Evolutionary conservation across 2,888 invertebrate genomes (phyloP).

Genomic region (Metacarcinus magister): DNA sequence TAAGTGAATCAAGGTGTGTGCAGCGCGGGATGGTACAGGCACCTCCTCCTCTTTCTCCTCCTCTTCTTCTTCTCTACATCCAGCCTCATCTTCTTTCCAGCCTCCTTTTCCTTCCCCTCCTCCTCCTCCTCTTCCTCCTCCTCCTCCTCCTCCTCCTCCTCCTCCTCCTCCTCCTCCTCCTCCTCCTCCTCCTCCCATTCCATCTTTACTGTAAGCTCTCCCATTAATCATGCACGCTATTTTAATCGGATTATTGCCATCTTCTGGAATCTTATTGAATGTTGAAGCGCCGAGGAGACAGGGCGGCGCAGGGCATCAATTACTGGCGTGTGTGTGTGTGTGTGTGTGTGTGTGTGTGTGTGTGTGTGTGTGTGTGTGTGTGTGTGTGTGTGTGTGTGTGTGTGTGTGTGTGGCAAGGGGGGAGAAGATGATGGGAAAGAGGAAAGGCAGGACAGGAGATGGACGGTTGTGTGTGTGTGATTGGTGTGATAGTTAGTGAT

Average conservation of each 20-base stretch:
- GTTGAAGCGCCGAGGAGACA: not conserved
- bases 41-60: not conserved
- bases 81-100: not conserved
- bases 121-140: slow-evolving; percentile 34
- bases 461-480: not conserved
- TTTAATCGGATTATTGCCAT: slow-evolving; percentile 36
- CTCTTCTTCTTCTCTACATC: not conserved
- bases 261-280: slow-evolving; percentile 22
- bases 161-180: not conserved
- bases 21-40: not conserved
- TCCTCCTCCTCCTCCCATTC: not conserved
- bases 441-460: not conserved
- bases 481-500: not conserved
- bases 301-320: not conserved
- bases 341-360: not conserved
- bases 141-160: not conserved
- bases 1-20: slow-evolving; percentile 52
- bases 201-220: not conserved
- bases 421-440: too few relatives aligned
- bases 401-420: not conserved
- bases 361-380: not conserved
- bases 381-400: not conserved
- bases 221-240: slow-evolving; percentile 44
- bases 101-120: not conserved
- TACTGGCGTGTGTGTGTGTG: not conserved